Evolutionary conservation across 1,140 invertebrate species (phyloP).

Genomic region (Latrodectus geometricus): DNA sequence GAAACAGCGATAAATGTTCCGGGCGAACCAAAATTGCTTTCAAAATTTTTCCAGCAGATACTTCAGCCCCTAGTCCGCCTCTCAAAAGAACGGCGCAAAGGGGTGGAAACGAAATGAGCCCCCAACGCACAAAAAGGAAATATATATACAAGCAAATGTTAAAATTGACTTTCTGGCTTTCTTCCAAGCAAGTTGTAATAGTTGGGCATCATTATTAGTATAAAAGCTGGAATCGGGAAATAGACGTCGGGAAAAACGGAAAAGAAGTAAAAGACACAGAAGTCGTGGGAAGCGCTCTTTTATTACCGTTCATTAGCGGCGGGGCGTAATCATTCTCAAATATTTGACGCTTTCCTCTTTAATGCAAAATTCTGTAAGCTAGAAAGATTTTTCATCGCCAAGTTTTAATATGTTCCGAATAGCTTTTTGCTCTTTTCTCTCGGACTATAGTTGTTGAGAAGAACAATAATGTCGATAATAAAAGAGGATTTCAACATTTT

Average conservation of each 20-base stretch:
- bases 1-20: conserved; percentile 13
- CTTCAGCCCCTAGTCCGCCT: no score
- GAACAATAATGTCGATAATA: conserved; percentile 18
- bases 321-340: conserved; percentile 33
- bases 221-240: conserved; percentile 10
- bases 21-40: conserved; percentile 30
- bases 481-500: no score
- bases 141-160: conserved; percentile 19
- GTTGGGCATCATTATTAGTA: conserved; percentile 44
- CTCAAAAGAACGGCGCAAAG: neutral
- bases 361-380: conserved; percentile 45
- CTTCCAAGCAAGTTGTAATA: conserved; percentile 39
- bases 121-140: neutral
- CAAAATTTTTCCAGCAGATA: conserved; percentile 24
- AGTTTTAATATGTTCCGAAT: no score
- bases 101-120: neutral
- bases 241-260: conserved; percentile 10
- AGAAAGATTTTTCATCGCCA: conserved; percentile 20
- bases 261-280: neutral
- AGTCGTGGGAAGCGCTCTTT: conserved; percentile 16
- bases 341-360: conserved; percentile 13
- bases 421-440: neutral
- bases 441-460: conserved; percentile 2
- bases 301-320: conserved; percentile 46
- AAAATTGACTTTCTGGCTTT: conserved; percentile 54